Conservation (phyloP, 1,140 invertebrate genomes). For the Tetramorium simillimum region DNA sequence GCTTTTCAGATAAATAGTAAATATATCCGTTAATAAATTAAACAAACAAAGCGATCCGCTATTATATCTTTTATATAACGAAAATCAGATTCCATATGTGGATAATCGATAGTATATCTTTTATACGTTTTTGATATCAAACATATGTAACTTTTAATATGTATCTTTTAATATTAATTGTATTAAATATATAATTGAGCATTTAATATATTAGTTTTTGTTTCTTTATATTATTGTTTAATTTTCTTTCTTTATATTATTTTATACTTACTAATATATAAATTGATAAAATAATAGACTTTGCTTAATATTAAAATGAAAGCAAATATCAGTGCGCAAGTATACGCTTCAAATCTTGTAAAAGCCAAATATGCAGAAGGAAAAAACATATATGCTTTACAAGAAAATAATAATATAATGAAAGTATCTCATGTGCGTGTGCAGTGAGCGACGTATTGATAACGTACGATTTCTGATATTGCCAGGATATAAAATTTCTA, state of each 20-base stretch:
- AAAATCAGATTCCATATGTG: not conserved
- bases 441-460: not conserved
- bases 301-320: not conserved
- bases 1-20: slow-evolving; percentile 16
- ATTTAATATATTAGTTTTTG: not conserved
- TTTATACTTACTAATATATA: not conserved
- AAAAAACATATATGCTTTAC: not conserved
- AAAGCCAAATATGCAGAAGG: not conserved
- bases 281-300: not conserved
- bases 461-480: slow-evolving; percentile 37
- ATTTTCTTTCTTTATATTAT: not conserved
- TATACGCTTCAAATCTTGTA: not conserved
- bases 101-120: not conserved
- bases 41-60: not conserved
- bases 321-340: not conserved
- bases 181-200: not conserved
- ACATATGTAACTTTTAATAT: no score
- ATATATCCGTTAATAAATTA: slow-evolving; percentile 37
- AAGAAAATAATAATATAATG: slow-evolving; percentile 6
- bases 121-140: not conserved
- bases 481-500: slow-evolving; percentile 37
- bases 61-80: not conserved
- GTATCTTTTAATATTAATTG: not conserved
- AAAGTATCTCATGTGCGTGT: not conserved
- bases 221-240: slow-evolving; percentile 1